Conservation (phyloP, 2,113 vertebrate species). For the Xiphophorus maculatus region DNA sequence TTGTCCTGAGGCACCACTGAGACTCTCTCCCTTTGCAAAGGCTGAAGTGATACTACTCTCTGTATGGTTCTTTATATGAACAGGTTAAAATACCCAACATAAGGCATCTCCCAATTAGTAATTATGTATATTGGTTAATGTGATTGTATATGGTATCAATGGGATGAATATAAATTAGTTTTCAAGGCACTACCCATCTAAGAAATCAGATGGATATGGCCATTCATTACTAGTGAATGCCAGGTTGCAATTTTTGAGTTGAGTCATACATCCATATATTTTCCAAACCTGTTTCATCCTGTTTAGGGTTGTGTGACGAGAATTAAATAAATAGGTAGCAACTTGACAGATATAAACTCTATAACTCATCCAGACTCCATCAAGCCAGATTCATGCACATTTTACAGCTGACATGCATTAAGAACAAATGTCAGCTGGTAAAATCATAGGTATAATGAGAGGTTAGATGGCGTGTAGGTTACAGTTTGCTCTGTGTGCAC, state of each 20-base stretch:
- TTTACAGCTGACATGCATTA: conserved; percentile 16
- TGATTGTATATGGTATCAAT: background rate
- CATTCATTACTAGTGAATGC: background rate
- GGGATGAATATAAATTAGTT: too few species aligned
- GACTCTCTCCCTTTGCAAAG: too few species aligned
- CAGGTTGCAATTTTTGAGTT: background rate
- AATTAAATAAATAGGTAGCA: background rate
- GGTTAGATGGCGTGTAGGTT: background rate
- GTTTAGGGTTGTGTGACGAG: background rate
- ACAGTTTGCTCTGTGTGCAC: conserved; percentile 16
- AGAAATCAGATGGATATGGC: background rate
- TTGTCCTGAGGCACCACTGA: too few species aligned
- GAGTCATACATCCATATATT: background rate
- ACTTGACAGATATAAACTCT: background rate
- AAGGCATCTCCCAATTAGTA: too few species aligned
- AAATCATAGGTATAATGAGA: conserved; percentile 6
- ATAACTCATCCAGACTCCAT: background rate
- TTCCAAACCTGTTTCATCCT: background rate
- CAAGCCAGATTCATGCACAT: conserved; percentile 16
- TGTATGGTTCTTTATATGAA: too few species aligned
- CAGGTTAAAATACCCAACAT: too few species aligned
- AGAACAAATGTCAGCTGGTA: background rate
- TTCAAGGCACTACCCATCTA: too few species aligned
- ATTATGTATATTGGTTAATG: background rate
- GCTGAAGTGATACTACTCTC: too few species aligned